Base-by-base conservation (phyloP, 2,888 invertebrate species). In the Parasteatoda lunata region DNA sequence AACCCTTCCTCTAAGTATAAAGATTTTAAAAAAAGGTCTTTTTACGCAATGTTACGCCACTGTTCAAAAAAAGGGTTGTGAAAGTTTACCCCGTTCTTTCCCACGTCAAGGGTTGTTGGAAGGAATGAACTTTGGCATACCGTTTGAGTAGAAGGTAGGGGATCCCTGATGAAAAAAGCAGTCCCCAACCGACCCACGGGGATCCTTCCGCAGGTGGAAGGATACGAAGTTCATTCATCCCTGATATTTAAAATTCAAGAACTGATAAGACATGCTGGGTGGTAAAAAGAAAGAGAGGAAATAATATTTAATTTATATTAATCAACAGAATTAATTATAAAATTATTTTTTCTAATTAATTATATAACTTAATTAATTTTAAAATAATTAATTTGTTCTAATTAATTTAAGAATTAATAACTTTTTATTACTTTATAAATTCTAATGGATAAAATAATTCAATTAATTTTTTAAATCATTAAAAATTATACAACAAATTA, bases 221-320 rank as follows among this genome's bases (percentile, higher is more conserved):
- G 84, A 84, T 84, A 68, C 84, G 59, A 69, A 75, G 84, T 84
- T 84, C 84, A 84, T 84, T 84, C 84, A 73, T 51, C 84, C 71
- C 48, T 48, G 54, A 65, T 30, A 30, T 0, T 30, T 30, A 30
- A 30, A 30, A 30, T 30, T 30, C 30, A 30, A 30, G 30, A 30
- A 30, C 30, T 30, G 30, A 30, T 30, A 30, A 30, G 30, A 30
- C 30, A 30, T 30, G 30, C 30, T 30, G 30, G 30, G 30, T 30
- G 30, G 30, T 30, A 30, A 30, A 30, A 30, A 30, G 30, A 30
- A 30, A 30, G 30, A 30, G 30, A 30, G 30, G 30, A 30, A 30
- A 30, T 30, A 30, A 30, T 30, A 30, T 30, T 30, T 30, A 30
- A 30, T 30, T 30, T 30, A 30, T 30, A 30, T 30, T 30, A 30